Conservation (phyloP, 2,888 invertebrate species). For the Rhagonycha lutea region DNA sequence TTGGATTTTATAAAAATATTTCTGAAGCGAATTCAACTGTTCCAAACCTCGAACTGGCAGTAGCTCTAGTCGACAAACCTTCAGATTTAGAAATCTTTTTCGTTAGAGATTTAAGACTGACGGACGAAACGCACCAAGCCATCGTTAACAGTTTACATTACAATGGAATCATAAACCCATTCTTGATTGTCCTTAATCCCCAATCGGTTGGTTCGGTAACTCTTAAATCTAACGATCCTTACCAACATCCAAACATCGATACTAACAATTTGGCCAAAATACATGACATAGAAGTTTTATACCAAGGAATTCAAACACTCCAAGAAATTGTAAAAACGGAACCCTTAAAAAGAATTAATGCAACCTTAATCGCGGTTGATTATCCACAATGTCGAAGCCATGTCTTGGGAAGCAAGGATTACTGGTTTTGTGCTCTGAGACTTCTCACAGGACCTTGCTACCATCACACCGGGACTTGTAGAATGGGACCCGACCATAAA, state of each 20-base stretch:
- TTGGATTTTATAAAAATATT: not conserved
- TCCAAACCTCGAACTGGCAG: not conserved
- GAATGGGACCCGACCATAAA: conserved; percentile 83
- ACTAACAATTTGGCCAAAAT: conserved; percentile 91
- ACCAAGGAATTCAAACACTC: conserved; percentile 84
- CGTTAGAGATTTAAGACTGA: not conserved
- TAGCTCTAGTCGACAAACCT: conserved; percentile 7
- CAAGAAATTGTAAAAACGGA: conserved; percentile 77
- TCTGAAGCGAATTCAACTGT: not conserved
- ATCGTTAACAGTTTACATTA: not conserved
- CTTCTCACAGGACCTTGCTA: conserved; percentile 83
- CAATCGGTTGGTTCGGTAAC: conserved; percentile 88
- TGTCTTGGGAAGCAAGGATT: conserved; percentile 75
- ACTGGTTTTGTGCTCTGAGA: conserved; percentile 84
- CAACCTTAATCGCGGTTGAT: conserved; percentile 76
- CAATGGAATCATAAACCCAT: not conserved
- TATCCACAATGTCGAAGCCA: conserved; percentile 81
- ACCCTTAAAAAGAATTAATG: conserved; percentile 80
- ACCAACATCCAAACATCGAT: conserved; percentile 81
- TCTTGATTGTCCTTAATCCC: conserved; percentile 58
- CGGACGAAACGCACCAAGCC: not conserved
- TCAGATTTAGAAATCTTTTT: not conserved
- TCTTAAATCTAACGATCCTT: conserved; percentile 78
- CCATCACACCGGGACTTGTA: conserved; percentile 83
- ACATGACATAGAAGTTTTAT: conserved; percentile 77